A percentile compares a stretch with the other conserved stretches of the same genome.
Evolutionary conservation across 2,888 invertebrate species (phyloP).

Genomic region (Pollenia angustigena): DNA sequence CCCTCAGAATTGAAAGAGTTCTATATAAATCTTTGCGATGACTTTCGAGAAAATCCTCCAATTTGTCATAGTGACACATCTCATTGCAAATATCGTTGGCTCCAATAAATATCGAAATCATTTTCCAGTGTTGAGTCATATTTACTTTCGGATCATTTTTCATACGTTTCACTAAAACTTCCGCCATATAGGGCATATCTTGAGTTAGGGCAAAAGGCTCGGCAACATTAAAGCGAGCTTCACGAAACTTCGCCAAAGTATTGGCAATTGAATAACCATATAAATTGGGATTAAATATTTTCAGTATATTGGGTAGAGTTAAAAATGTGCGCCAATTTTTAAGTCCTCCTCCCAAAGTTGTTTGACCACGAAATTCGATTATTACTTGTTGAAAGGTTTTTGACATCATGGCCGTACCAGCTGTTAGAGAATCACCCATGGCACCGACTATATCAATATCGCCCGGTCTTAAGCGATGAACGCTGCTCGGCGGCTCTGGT

Average conservation of each 20-base stretch:
- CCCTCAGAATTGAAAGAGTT: conserved; percentile 85
- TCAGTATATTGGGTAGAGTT: conserved; percentile 86
- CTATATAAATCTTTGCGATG: conserved; percentile 85
- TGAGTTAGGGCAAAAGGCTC: conserved; percentile 80
- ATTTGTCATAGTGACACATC: conserved; percentile 84
- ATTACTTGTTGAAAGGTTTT: conserved; percentile 83
- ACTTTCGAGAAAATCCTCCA: conserved; percentile 81
- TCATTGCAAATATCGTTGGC: conserved; percentile 87
- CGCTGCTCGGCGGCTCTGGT: conserved; percentile 84
- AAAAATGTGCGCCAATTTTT: conserved; percentile 85
- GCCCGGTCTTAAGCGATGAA: conserved; percentile 85
- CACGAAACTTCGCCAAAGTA: conserved; percentile 76
- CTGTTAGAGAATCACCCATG: conserved; percentile 87
- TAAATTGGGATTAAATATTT: conserved; percentile 87
- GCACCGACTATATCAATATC: conserved; percentile 87
- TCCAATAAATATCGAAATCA: conserved; percentile 86
- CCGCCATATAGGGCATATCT: conserved; percentile 79
- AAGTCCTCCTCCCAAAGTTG: conserved; percentile 85
- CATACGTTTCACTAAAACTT: conserved; percentile 78
- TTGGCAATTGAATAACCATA: conserved; percentile 85
- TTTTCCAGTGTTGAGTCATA: conserved; percentile 86
- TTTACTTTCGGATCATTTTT: conserved; percentile 84
- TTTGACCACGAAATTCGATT: conserved; percentile 85
- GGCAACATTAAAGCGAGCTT: conserved; percentile 79
- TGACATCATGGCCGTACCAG: conserved; percentile 86